These are phyloP conservation scores for Beris morrisii DNA, from an alignment of 2,888 invertebrate species.

Conservation along the genomic window DNA sequence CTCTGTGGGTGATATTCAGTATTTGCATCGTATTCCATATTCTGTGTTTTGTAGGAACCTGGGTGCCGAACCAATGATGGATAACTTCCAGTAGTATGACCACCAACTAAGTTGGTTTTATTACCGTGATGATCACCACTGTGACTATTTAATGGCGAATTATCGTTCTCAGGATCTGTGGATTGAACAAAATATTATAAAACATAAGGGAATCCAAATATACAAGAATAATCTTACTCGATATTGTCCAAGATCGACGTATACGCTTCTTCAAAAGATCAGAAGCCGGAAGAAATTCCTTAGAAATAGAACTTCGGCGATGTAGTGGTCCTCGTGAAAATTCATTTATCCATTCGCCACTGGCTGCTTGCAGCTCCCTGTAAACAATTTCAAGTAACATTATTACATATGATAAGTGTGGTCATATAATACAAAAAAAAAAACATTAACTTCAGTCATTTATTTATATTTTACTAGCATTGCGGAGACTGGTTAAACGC, in stretches of 20 bases:
- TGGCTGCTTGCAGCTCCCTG: conserved; percentile 70
- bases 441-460: no score
- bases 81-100: conserved; percentile 54
- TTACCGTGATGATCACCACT: conserved; percentile 58
- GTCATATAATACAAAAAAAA: no score
- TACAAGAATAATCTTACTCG: conserved; percentile 58
- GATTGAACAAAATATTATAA: background rate
- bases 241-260: conserved; percentile 72
- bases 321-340: conserved; percentile 60
- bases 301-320: conserved; percentile 52
- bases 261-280: conserved; percentile 69
- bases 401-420: no score
- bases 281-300: conserved; percentile 59
- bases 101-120: conserved; percentile 63
- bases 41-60: conserved; percentile 45
- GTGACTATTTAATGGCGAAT: conserved; percentile 26
- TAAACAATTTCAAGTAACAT: conserved; percentile 44
- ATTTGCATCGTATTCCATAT: conserved; percentile 43
- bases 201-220: background rate
- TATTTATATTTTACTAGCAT: no score
- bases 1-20: conserved; percentile 49
- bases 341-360: conserved; percentile 71
- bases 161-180: conserved; percentile 53
- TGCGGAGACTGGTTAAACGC: no score
- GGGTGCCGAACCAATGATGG: conserved; percentile 47